phyloP scores from a whole-genome alignment of 2,888 invertebrate species.

The Camponotus fellah region DNA sequence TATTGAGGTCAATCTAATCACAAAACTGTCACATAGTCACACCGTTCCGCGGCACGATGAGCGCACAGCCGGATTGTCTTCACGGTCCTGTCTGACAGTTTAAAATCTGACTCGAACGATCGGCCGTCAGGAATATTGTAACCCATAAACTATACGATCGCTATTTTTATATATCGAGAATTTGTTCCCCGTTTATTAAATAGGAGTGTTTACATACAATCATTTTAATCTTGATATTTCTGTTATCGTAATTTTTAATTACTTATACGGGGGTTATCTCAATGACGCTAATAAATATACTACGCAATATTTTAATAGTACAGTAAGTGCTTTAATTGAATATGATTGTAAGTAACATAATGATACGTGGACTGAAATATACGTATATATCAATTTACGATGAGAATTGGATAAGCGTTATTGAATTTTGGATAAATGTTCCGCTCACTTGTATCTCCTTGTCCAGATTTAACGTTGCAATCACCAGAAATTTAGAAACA shows the following conservation, averaged over 20 bases:
- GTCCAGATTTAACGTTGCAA: background rate
- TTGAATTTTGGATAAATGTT: slow-evolving; percentile 1
- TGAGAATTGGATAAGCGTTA: background rate
- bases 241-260: background rate
- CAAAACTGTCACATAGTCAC: slow-evolving; percentile 75
- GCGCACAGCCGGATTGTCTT: slow-evolving; percentile 46
- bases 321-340: background rate
- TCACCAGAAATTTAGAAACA: background rate
- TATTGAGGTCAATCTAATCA: slow-evolving; percentile 77
- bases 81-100: slow-evolving; percentile 30
- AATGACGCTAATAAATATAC: background rate
- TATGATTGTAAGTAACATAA: background rate
- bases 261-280: background rate
- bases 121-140: slow-evolving; percentile 3
- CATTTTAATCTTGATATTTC: background rate
- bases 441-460: background rate
- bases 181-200: slow-evolving; percentile 8
- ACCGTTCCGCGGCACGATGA: slow-evolving; percentile 63
- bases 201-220: background rate
- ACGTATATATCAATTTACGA: background rate
- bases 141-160: background rate
- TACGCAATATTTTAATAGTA: background rate
- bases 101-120: slow-evolving; percentile 36
- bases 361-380: background rate
- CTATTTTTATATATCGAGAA: slow-evolving; percentile 22